Percentiles rank a stretch among this genome's conserved stretches.
Evolutionary conservation across 2,113 vertebrate genomes (phyloP).

Genomic region (Alces alces): DNA sequence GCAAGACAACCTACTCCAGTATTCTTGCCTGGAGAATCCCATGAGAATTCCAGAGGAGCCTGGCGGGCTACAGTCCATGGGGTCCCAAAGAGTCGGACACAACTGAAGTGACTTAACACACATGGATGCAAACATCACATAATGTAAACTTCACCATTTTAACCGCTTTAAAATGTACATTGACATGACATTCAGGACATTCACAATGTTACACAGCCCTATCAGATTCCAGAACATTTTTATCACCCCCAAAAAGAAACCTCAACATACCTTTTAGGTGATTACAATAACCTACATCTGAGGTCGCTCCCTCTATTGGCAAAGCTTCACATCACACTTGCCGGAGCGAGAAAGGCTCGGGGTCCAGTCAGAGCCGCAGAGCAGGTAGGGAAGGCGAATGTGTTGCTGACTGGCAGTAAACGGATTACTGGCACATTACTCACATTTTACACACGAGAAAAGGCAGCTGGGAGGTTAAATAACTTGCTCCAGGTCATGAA

Average conservation of each 20-base stretch:
- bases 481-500: neutral
- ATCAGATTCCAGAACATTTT: neutral
- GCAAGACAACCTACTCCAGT: neutral
- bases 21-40: neutral
- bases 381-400: neutral
- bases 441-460: neutral
- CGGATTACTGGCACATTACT: neutral
- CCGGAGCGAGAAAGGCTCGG: neutral
- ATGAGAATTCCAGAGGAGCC: neutral
- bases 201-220: neutral
- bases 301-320: neutral
- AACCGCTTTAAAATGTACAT: neutral
- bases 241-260: neutral
- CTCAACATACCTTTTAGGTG: neutral
- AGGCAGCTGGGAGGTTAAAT: neutral
- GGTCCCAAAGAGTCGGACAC: neutral
- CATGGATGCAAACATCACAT: neutral
- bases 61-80: neutral
- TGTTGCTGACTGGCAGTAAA: neutral
- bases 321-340: neutral
- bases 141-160: neutral
- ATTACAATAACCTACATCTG: neutral
- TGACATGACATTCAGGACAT: neutral
- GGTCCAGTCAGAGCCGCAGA: neutral
- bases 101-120: neutral